A percentile compares a stretch with the other conserved stretches of the same genome.
Evolutionary conservation across 2,888 invertebrate genomes (phyloP).

Genomic region (Embidobia sp.): DNA sequence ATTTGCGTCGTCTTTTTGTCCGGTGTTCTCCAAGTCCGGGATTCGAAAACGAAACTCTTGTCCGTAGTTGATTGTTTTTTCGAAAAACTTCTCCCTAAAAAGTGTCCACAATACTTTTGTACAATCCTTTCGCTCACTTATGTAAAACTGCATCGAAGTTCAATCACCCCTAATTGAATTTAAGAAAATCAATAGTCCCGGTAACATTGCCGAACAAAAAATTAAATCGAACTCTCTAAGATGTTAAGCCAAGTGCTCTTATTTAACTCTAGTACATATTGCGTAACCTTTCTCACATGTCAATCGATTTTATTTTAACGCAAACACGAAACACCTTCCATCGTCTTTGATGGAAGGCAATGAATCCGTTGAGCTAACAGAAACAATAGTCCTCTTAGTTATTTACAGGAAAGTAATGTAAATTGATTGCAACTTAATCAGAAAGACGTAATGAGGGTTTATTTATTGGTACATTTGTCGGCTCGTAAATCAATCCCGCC

Average conservation of each 20-base stretch:
- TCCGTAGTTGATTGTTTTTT: too few relatives aligned
- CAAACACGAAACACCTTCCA: constrained; percentile 29
- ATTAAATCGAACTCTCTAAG: constrained; percentile 11
- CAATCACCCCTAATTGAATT: not conserved
- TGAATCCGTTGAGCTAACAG: constrained; percentile 1
- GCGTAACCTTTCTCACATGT: constrained; percentile 39
- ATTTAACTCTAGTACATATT: constrained; percentile 29
- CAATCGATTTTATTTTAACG: constrained; percentile 42
- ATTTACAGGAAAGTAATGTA: not conserved
- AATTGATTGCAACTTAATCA: not conserved
- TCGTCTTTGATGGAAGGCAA: constrained; percentile 5
- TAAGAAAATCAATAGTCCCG: not conserved
- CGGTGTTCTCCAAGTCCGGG: too few relatives aligned
- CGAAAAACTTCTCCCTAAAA: too few relatives aligned
- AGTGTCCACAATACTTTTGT: too few relatives aligned
- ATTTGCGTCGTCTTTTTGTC: too few relatives aligned
- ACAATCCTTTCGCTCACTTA: too few relatives aligned
- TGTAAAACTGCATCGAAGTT: not conserved
- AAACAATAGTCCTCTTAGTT: constrained; percentile 6
- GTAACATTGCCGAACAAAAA: too few relatives aligned
- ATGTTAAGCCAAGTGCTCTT: constrained; percentile 12
- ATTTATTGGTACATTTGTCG: too few relatives aligned
- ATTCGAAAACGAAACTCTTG: too few relatives aligned
- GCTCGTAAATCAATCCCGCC: too few relatives aligned
- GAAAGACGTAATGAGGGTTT: too few relatives aligned